Evolutionary conservation across 2,888 invertebrate species (phyloP), one percentile per base, ranked within the genome.

Genomic region (Silvanus unidentatus): DNA sequence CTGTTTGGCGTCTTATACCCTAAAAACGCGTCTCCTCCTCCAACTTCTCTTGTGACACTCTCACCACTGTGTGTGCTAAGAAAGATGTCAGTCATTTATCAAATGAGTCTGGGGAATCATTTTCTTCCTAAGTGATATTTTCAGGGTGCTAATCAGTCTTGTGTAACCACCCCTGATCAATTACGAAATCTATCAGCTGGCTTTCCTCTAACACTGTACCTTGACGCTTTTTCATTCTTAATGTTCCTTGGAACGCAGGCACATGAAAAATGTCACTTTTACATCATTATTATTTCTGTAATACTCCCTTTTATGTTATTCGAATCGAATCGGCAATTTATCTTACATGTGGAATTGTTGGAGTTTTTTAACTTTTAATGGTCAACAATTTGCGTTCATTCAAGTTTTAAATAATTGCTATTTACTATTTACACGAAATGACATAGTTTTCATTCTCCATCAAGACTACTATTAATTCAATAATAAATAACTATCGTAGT

Each of bases 51-150:
- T 22, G 22, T 22, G 22, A 5, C 22, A 5, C 22, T 22, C 4
- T 22, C 3, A 22, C 22, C 8, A 8, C 8, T 22, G 4, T 8
- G 22, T 57, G 37, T 15, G n/a, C 57, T 54, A 57, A 64, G 66
- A 65, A 66, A 66, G 65, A 68, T 68, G 68, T 66, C 64, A 64
- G 60, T 66, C 66, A 66, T 68, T 68, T 66, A 68, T 68, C 68
- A 66, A 63, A 53, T 54, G 55, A 48, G 56, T 54, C 58, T 54
- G 59, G 55, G 54, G 53, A 53, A 50, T 57, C 54, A 50, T 55
- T 55, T 50, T 53, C 46, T 45, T 42, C 29, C 49, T 48, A 66
- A 67, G 66, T 67, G 67, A 67, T 67, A 66, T 67, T 67, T 64
- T 63, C 58, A 57, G 58, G 60, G 65, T 60, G 66, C 66, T 68